These are phyloP conservation scores for Proterorhinus semilunaris DNA, from an alignment of 2,113 vertebrate genomes.

Conservation along the genomic window DNA sequence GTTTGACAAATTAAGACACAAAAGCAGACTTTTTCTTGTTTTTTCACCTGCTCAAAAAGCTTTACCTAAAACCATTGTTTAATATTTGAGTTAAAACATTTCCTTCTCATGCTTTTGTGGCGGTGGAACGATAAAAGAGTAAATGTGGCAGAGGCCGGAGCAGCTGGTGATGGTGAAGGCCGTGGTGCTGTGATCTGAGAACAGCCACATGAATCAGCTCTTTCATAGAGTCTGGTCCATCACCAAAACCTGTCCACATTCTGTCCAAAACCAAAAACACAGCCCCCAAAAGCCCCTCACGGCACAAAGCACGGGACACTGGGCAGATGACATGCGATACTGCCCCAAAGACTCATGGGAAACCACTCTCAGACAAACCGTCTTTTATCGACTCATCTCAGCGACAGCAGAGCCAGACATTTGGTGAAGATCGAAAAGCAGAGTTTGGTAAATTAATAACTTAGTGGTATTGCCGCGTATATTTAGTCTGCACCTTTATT, in stretches of 20 bases:
- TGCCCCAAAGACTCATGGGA: conserved; percentile 8
- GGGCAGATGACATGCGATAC: neutral
- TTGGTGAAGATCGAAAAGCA: neutral
- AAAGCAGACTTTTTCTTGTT: too few relatives aligned
- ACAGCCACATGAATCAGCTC: neutral
- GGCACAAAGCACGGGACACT: neutral
- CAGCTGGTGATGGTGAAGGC: neutral
- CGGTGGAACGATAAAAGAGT: too few relatives aligned
- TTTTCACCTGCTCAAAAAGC: too few relatives aligned
- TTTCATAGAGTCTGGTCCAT: neutral
- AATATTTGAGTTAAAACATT: too few relatives aligned
- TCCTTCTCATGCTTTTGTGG: too few relatives aligned
- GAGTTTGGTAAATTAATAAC: neutral
- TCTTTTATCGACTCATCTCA: conserved; percentile 5
- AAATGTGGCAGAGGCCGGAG: neutral
- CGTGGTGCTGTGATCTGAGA: neutral
- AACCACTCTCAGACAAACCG: neutral
- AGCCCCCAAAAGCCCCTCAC: neutral
- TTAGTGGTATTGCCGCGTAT: too few relatives aligned
- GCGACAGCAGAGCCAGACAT: neutral
- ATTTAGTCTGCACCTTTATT: too few relatives aligned
- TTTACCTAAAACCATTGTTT: too few relatives aligned
- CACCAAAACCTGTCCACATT: neutral
- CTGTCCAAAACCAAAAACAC: conserved; percentile 3
- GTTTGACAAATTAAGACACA: too few relatives aligned